Conservation (phyloP, 2,797 vertebrate genomes). For the Malurus leucopterus region DNA sequence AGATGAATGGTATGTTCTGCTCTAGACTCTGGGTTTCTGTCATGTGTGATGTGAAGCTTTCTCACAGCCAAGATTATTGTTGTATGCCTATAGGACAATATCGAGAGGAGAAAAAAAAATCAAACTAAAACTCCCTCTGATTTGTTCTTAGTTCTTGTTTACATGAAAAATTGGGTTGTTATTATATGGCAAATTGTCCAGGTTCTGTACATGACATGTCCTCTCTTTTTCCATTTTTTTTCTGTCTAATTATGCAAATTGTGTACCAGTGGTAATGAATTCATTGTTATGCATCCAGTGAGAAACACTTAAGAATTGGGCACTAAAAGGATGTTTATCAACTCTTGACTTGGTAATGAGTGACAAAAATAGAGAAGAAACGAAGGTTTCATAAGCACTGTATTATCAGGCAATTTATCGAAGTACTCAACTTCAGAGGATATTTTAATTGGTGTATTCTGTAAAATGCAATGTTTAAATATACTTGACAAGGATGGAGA, state of each 20-base stretch:
- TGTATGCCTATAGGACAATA: constrained; percentile 56
- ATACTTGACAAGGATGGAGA: constrained; percentile 66
- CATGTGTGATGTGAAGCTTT: constrained; percentile 59
- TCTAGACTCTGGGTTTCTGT: constrained; percentile 66
- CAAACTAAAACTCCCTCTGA: constrained; percentile 15
- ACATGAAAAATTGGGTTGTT: constrained; percentile 70
- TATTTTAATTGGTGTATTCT: constrained; percentile 72
- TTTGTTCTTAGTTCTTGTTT: constrained; percentile 64
- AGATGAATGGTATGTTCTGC: constrained; percentile 64
- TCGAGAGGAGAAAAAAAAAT: constrained; percentile 15
- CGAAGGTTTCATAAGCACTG: constrained; percentile 64
- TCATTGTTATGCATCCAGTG: constrained; percentile 80
- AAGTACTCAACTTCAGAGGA: constrained; percentile 68
- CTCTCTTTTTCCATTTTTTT: constrained; percentile 73
- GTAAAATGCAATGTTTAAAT: constrained; percentile 67
- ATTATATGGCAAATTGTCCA: constrained; percentile 68
- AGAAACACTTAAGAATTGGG: constrained; percentile 83
- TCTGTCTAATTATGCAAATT: constrained; percentile 78
- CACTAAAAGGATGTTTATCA: constrained; percentile 83
- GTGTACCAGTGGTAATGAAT: constrained; percentile 81
- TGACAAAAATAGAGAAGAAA: constrained; percentile 73
- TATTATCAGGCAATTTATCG: constrained; percentile 70
- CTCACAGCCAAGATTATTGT: constrained; percentile 43
- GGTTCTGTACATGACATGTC: constrained; percentile 74
- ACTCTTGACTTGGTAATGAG: constrained; percentile 79